phyloP scores from a whole-genome alignment of 1,140 invertebrate species.

The Drosophila punjabiensis region DNA sequence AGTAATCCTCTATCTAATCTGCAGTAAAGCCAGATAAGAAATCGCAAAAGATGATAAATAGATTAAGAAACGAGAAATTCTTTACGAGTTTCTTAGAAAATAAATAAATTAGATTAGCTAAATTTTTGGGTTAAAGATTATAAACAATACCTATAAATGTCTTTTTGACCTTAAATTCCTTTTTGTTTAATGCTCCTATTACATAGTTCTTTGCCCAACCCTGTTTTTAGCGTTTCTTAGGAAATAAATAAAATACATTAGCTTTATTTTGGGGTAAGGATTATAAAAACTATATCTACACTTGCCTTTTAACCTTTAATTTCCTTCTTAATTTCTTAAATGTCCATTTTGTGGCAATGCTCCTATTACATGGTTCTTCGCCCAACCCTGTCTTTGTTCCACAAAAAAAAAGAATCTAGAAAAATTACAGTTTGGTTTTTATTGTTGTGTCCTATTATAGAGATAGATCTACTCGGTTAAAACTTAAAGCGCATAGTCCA shows the following conservation, averaged over 20 bases:
- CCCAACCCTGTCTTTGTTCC: background rate
- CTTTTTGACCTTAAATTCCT: too few relatives aligned
- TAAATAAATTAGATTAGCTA: too few relatives aligned
- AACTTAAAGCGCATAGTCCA: conserved; percentile 96
- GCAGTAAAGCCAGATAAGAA: background rate
- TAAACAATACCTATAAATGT: too few relatives aligned
- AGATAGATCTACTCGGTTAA: conserved; percentile 6
- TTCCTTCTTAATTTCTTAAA: too few relatives aligned
- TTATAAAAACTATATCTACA: background rate
- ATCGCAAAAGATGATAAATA: background rate
- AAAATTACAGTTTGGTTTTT: conserved; percentile 6
- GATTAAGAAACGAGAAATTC: background rate
- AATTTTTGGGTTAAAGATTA: too few relatives aligned
- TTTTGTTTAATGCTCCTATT: too few relatives aligned
- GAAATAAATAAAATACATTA: background rate
- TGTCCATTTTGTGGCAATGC: too few relatives aligned
- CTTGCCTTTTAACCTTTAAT: too few relatives aligned
- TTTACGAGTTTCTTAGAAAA: too few relatives aligned
- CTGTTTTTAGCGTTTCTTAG: too few relatives aligned
- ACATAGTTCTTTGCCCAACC: too few relatives aligned
- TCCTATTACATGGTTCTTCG: too few relatives aligned
- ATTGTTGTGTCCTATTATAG: conserved; percentile 18
- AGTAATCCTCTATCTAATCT: conserved; percentile 26
- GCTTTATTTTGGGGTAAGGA: background rate
- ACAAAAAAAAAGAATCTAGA: background rate